phyloP scores from a whole-genome alignment of 2,113 vertebrate species.

The Felis chaus region DNA sequence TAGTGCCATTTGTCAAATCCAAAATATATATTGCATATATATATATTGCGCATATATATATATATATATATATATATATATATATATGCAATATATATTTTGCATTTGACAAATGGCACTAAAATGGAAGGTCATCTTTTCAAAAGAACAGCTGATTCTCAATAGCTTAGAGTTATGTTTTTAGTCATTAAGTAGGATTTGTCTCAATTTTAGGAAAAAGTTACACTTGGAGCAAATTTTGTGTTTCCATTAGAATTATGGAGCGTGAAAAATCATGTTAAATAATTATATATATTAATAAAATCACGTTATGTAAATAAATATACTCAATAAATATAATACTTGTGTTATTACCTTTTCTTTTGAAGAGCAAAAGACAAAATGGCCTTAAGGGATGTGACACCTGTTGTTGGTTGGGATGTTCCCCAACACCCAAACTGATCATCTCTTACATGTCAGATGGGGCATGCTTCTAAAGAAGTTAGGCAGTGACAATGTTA shows the following conservation, averaged over 20 bases:
- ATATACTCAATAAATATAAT: not conserved
- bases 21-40: too few relatives aligned
- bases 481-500: not conserved
- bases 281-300: not conserved
- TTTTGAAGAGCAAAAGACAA: not conserved
- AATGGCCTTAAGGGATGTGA: not conserved
- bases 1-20: too few relatives aligned
- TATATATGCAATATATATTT: not conserved
- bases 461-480: not conserved
- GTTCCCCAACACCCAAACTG: not conserved
- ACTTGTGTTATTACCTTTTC: not conserved
- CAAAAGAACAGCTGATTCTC: not conserved
- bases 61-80: not conserved
- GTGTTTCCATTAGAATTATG: not conserved
- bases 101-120: not conserved
- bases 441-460: not conserved
- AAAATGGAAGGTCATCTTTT: not conserved
- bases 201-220: constrained; percentile 17
- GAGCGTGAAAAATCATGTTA: not conserved
- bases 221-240: not conserved
- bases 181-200: not conserved
- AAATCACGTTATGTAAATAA: too few relatives aligned
- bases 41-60: too few relatives aligned
- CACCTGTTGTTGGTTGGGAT: not conserved
- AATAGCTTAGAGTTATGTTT: not conserved